Evolutionary conservation across 2,888 invertebrate species (phyloP).

Genomic region (Drosophila birchii): DNA sequence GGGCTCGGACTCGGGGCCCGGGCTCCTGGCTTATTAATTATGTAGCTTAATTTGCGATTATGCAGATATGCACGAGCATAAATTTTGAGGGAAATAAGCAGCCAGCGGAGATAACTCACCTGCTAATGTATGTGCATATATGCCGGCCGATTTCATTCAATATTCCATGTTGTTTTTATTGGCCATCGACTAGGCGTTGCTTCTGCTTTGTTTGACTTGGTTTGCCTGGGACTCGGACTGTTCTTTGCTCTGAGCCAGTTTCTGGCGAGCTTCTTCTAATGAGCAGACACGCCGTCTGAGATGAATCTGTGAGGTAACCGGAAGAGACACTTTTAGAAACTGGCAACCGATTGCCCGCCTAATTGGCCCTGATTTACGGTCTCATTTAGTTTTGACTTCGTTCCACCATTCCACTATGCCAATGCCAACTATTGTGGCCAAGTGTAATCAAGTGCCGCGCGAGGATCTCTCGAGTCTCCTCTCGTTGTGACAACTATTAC

Average conservation of each 20-base stretch:
- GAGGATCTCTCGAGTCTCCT: slow-evolving; percentile 73
- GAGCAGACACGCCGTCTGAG: slow-evolving; percentile 64
- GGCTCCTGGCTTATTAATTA: slow-evolving; percentile 71
- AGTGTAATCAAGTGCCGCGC: slow-evolving; percentile 74
- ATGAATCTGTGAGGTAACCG: slow-evolving; percentile 41
- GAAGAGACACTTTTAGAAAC: slow-evolving; percentile 29
- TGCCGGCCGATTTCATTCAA: slow-evolving; percentile 63
- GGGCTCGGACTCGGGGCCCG: background rate
- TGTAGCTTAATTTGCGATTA: slow-evolving; percentile 79
- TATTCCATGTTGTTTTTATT: slow-evolving; percentile 66
- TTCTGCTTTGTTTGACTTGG: slow-evolving; percentile 37
- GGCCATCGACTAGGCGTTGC: slow-evolving; percentile 12
- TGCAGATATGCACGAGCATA: slow-evolving; percentile 73
- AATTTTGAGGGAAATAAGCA: slow-evolving; percentile 64
- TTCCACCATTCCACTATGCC: slow-evolving; percentile 12
- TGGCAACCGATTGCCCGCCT: slow-evolving; percentile 51
- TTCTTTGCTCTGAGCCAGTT: slow-evolving; percentile 12
- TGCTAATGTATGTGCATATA: slow-evolving; percentile 73
- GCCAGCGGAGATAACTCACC: slow-evolving; percentile 69
- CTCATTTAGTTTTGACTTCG: slow-evolving; percentile 52
- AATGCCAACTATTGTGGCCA: slow-evolving; percentile 50
- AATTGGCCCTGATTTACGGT: slow-evolving; percentile 72
- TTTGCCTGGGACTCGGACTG: slow-evolving; percentile 26
- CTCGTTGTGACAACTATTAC: slow-evolving; percentile 74
- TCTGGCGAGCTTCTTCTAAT: slow-evolving; percentile 27